These are phyloP conservation scores for Corydoras sp. DNA, from an alignment of 2,113 vertebrate genomes.

Conservation along the genomic window DNA sequence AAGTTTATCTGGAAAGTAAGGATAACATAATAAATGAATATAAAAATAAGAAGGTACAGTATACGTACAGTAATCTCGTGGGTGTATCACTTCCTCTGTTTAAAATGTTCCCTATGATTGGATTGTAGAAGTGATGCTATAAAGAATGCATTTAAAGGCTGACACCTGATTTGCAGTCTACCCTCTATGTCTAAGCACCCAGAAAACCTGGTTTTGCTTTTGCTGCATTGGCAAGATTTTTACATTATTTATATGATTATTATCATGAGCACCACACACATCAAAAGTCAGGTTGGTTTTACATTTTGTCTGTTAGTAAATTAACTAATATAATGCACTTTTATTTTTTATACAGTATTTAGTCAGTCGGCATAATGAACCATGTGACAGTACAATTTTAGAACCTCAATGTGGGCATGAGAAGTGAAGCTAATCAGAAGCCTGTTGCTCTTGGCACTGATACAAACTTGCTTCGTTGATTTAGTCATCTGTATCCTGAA, in stretches of 20 bases:
- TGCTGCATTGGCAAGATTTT: slow-evolving; percentile 18
- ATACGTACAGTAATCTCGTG: no score
- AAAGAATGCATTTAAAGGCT: no score
- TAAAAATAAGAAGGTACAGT: no score
- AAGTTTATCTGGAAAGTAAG: no score
- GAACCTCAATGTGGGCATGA: not conserved
- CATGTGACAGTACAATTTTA: slow-evolving; percentile 5
- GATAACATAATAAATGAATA: no score
- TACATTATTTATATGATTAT: not conserved
- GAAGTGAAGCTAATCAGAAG: not conserved
- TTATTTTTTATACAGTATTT: not conserved
- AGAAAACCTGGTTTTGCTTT: not conserved
- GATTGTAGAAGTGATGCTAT: no score
- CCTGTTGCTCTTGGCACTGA: not conserved
- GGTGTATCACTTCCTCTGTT: no score
- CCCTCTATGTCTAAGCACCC: not conserved
- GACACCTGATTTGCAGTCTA: not conserved
- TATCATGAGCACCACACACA: not conserved
- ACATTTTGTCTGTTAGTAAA: not conserved
- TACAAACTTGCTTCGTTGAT: not conserved
- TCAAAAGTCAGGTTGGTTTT: not conserved
- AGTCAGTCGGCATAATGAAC: slow-evolving; percentile 8
- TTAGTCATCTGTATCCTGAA: not conserved
- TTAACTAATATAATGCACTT: not conserved
- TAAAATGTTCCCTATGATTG: no score